Evolutionary conservation across 2,113 vertebrate species (phyloP).

Genomic region (Epinephelus moara): DNA sequence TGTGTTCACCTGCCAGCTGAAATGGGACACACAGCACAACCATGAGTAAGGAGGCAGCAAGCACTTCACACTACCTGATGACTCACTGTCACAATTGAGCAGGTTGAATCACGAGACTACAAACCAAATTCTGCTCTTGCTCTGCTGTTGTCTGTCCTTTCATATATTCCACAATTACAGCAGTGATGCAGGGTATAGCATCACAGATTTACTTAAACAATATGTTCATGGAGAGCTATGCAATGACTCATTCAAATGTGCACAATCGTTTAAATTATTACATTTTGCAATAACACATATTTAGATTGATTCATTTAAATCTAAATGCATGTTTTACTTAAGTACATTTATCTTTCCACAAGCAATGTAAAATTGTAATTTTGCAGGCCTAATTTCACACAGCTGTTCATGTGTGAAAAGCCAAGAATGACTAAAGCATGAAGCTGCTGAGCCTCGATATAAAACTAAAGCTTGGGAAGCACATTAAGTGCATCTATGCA

Average conservation of each 20-base stretch:
- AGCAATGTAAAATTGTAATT: neutral
- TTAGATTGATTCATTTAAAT: neutral
- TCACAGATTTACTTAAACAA: neutral
- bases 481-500: neutral
- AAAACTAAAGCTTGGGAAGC: neutral
- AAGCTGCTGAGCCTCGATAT: neutral
- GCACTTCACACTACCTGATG: slow-evolving; percentile 51
- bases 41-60: slow-evolving; percentile 44
- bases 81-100: slow-evolving; percentile 69
- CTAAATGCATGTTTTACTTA: neutral
- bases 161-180: neutral
- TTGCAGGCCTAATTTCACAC: neutral
- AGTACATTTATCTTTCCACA: neutral
- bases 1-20: slow-evolving; percentile 40
- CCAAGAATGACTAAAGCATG: neutral
- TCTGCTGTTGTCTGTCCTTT: neutral
- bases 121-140: slow-evolving; percentile 25
- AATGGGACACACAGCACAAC: slow-evolving; percentile 28
- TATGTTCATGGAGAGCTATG: neutral
- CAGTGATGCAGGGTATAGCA: neutral
- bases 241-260: neutral
- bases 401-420: neutral
- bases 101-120: slow-evolving; percentile 61
- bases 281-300: neutral
- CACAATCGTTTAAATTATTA: neutral